phyloP scores from a whole-genome alignment of 2,113 vertebrate genomes.

The Aegotheles bennettii region DNA sequence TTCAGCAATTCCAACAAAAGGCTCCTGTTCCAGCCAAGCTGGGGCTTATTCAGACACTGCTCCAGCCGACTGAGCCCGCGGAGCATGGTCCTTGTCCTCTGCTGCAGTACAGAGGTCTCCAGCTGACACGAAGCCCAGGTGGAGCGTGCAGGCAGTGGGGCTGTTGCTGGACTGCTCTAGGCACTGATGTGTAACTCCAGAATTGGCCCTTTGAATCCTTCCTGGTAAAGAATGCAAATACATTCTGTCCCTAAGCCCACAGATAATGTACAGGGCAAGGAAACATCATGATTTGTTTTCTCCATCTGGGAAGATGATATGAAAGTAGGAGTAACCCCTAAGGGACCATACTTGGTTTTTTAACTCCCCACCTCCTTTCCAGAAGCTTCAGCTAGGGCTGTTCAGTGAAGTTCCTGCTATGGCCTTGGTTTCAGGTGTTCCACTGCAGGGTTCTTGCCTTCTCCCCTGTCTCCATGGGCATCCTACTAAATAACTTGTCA shows the following conservation, averaged over 20 bases:
- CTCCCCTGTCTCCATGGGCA: neutral
- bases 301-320: neutral
- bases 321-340: neutral
- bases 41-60: neutral
- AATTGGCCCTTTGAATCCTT: neutral
- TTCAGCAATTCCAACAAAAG: neutral
- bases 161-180: neutral
- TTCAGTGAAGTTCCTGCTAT: neutral
- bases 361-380: neutral
- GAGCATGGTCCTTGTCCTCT: neutral
- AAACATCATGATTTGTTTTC: neutral
- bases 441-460: neutral
- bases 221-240: neutral
- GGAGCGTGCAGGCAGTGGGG: neutral
- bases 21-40: neutral
- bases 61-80: neutral
- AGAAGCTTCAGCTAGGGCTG: neutral
- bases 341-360: neutral
- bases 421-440: neutral
- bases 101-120: neutral
- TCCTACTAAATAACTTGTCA: neutral
- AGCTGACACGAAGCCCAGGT: neutral
- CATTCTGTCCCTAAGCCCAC: neutral
- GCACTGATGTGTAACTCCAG: neutral
- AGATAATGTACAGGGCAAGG: neutral